Evolutionary conservation across 2,797 vertebrate genomes (phyloP), one percentile per base, ranked within the genome.

Genomic region (Triplophysa bombifrons): DNA sequence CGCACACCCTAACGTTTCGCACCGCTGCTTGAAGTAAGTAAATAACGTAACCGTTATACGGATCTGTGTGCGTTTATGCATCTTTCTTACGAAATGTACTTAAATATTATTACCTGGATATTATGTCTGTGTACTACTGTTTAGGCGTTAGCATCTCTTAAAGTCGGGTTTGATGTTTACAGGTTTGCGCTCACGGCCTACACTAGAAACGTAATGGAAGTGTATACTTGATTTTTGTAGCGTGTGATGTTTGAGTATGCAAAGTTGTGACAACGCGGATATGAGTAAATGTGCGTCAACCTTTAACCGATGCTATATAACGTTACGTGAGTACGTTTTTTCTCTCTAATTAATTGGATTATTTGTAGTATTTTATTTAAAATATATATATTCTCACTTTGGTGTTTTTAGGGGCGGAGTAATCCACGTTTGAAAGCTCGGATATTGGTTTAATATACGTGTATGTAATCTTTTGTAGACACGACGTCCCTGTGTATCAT

Each of bases 1-100:
- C 79, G 82, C 76, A 67, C 82, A 76, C 76, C 64, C 76, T 80
- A 63, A 73, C 44, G 78, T 34, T 64, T 38, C 82, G 11, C 48
- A 25, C 73, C 30, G 53, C 53, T 22, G 53, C 70, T 72, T 77
- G 68, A 85, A 75, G 84, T 85, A 66, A 84, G 84, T 84, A n/a
- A n/a, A n/a, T n/a, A 82, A 77, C 84, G 82, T 85, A 82, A 84
- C 66, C 34, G 34, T 38, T 41, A 41, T 41, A 71, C 14, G 53
- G 48, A 25, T 51, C 27, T 51, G 20, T 27, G 41, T 27, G 34
- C 9, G 12, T 63, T 77, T 66, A 20, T 13, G 25, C 44, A 0
- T 20, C 55, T 13, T 44, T 41, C 46, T 76, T 9, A 19, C n/a
- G 2, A 17, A 10, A 14, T 46, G 10, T 44, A 5, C 51, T n/a